Evolutionary conservation across 2,113 vertebrate species (phyloP).

Genomic region (Psettodes erumei): DNA sequence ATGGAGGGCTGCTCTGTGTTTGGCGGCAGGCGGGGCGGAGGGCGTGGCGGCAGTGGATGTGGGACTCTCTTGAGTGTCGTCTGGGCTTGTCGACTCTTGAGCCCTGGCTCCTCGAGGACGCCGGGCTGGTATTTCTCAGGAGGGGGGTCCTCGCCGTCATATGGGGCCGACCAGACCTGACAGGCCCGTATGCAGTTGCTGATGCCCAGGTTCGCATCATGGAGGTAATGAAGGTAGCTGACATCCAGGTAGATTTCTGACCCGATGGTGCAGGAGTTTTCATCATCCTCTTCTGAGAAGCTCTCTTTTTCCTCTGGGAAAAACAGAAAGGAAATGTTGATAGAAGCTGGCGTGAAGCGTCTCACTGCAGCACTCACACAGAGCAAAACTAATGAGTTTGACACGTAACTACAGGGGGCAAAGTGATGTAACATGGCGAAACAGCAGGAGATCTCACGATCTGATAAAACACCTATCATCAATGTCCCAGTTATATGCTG

Average conservation of each 20-base stretch:
- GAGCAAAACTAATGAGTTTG: conserved; percentile 65
- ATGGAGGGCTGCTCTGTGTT: conserved; percentile 47
- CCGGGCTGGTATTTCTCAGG: conserved; percentile 86
- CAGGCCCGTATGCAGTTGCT: conserved; percentile 88
- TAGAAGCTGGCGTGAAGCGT: conserved; percentile 1
- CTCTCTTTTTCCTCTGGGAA: conserved; percentile 71
- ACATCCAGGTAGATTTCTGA: conserved; percentile 89
- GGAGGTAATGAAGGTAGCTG: conserved; percentile 96
- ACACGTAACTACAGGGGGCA: conserved; percentile 51
- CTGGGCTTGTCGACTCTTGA: conserved; percentile 43
- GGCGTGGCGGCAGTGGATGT: conserved; percentile 21
- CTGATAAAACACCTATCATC: conserved; percentile 44
- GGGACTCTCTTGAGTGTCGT: conserved; percentile 53
- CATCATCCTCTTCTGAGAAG: conserved; percentile 18
- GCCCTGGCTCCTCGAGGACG: conserved; percentile 78
- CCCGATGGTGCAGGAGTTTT: conserved; percentile 88
- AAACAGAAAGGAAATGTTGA: conserved; percentile 32
- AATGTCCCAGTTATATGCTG: conserved; percentile 42
- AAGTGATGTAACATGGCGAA: conserved; percentile 50
- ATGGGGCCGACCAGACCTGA: conserved; percentile 91
- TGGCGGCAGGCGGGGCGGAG: conserved; percentile 16
- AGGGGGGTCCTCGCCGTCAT: conserved; percentile 91
- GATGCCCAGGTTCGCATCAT: conserved; percentile 90
- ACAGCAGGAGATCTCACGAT: conserved; percentile 49
- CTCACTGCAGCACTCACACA: conserved; percentile 15